These are phyloP conservation scores for Drosophila recens DNA, from an alignment of 2,888 invertebrate species.

Conservation along the genomic window DNA sequence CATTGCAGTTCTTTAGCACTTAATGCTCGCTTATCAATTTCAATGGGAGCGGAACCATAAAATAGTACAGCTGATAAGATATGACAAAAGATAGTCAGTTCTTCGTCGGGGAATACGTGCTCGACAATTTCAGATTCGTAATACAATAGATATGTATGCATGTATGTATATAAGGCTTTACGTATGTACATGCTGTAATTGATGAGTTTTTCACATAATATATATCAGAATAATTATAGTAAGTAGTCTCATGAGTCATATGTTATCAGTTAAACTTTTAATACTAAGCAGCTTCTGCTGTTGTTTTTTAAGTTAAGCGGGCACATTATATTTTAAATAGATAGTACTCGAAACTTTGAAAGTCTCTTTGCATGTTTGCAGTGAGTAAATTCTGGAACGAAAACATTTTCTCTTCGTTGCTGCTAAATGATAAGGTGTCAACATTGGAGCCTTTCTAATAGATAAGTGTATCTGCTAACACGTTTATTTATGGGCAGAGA, in stretches of 20 bases:
- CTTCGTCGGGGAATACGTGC: background rate
- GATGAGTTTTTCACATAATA: background rate
- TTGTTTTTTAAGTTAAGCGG: constrained; percentile 13
- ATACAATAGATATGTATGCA: background rate
- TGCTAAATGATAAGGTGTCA: constrained; percentile 5
- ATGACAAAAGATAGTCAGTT: constrained; percentile 3
- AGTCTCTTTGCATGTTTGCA: background rate
- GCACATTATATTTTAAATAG: background rate
- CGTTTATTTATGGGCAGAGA: background rate
- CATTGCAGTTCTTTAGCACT: constrained; percentile 44
- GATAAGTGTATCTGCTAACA: background rate
- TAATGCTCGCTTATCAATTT: constrained; percentile 34
- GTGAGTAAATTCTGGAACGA: constrained; percentile 1
- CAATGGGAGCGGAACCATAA: constrained; percentile 4
- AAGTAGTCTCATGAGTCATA: constrained; percentile 10
- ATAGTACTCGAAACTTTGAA: constrained; percentile 2
- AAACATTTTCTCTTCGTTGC: background rate
- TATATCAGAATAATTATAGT: background rate
- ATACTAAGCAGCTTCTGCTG: background rate
- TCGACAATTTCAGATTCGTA: background rate
- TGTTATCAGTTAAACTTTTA: background rate
- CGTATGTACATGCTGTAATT: background rate
- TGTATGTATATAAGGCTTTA: background rate
- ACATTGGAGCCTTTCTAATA: background rate
- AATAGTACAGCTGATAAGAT: constrained; percentile 35